Evolutionary conservation across 2,888 invertebrate species (phyloP), one percentile per base, ranked within the genome.

Genomic region (Gandaritis pyraliata): DNA sequence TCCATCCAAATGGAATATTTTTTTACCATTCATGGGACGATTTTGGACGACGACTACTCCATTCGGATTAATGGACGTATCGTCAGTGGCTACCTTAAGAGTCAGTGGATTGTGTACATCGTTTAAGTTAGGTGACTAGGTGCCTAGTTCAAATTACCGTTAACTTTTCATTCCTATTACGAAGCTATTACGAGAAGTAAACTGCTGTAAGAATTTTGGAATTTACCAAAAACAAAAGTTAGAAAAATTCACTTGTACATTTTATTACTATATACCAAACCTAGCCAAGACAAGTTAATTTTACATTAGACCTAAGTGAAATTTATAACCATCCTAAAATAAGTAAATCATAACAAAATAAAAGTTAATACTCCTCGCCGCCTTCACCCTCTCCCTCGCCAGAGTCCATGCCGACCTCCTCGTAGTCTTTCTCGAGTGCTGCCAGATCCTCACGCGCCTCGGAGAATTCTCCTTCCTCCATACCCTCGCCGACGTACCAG

Each of bases 401-500:
- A 43, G 96, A 96, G 86, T 96, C 96, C 95, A 96, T 96, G 71
- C 96, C 96, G 64, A 97, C 97, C 84, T 97, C 96, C 85, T 96
- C 96, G 82, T 97, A 97, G 87, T 97, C 97, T 85, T 96, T 96
- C 86, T 96, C 96, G 38, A 97, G 93, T 11, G 96, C 96, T 30
- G 96, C 91, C 52, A 91, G 71, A 65, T 91, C 90, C 69, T 90
- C 91, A 16, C 91, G 86, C 10, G 97, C 97, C 83, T 97, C 97
- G 0, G 96, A 95, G 90, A 97, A 97, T 85, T 97, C 95, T 54
- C 96, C 96, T 83, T 96, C 96, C 82, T 96, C 96, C 96, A 96
- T 96, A 76, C 96, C 96, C 84, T 96, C 96, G 68, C 96, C 96
- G 54, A 96, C 96, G 82, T 96, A 96, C 98, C 98, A 98, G 86